Evolutionary conservation across 2,797 vertebrate species (phyloP).

Genomic region (Eospalax fontanierii): DNA sequence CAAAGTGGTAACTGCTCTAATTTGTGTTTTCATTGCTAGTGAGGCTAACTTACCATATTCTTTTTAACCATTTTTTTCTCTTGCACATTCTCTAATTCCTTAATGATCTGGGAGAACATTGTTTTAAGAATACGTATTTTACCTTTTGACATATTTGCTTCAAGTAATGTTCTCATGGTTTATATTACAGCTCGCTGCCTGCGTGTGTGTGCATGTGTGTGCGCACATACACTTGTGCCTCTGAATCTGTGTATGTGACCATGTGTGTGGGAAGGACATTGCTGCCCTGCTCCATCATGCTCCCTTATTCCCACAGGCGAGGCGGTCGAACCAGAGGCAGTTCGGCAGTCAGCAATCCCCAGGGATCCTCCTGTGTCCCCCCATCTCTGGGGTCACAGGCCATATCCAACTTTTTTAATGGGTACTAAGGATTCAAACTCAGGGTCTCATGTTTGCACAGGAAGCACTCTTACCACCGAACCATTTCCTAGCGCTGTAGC

Average conservation of each 20-base stretch:
- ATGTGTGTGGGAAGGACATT: neutral
- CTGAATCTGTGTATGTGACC: neutral
- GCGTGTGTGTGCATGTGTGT: neutral
- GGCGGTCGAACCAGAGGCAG: too few species aligned
- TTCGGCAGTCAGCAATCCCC: neutral
- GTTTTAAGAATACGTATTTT: conserved; percentile 35
- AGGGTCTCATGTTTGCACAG: neutral
- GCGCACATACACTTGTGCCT: neutral
- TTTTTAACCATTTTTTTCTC: conserved; percentile 21
- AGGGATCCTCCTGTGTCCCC: neutral
- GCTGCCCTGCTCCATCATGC: too few species aligned
- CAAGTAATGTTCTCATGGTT: neutral
- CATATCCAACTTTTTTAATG: too few species aligned
- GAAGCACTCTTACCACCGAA: too few species aligned
- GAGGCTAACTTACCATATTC: neutral
- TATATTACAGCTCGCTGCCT: neutral
- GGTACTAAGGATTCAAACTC: neutral
- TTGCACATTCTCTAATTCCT: conserved; percentile 34
- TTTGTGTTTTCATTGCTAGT: conserved; percentile 10
- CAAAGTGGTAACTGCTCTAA: neutral
- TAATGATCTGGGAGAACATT: conserved; percentile 17
- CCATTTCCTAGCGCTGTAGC: neutral
- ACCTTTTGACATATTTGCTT: conserved; percentile 27
- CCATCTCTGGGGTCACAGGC: neutral
- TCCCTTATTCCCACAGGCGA: neutral